Percentiles rank a stretch among this genome's conserved stretches.
Evolutionary conservation across 2,113 vertebrate genomes (phyloP).

Genomic region (Engystomops pustulosus): DNA sequence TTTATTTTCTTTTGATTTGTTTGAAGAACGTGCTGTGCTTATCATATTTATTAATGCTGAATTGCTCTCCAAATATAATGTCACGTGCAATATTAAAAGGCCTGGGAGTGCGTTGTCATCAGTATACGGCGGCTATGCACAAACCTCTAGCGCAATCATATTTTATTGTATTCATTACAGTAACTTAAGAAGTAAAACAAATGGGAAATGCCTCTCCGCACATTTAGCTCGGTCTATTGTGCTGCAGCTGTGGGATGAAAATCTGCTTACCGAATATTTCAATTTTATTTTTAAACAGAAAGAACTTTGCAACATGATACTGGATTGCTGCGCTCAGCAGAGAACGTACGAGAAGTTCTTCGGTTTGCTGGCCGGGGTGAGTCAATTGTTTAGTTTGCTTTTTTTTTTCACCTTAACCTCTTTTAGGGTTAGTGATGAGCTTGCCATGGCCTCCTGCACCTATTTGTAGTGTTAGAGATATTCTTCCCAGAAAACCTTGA

Average conservation of each 20-base stretch:
- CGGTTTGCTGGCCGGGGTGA: conserved; percentile 94
- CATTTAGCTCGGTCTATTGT: conserved; percentile 53
- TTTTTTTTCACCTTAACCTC: conserved; percentile 7
- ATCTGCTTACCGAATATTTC: conserved; percentile 61
- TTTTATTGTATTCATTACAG: conserved; percentile 58
- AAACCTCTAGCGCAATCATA: conserved; percentile 41
- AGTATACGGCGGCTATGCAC: conserved; percentile 26
- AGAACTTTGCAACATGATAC: conserved; percentile 98
- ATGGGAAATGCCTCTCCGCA: conserved; percentile 53
- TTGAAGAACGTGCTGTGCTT: neutral
- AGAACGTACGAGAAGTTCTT: conserved; percentile 99
- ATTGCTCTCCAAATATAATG: conserved; percentile 47
- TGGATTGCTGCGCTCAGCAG: conserved; percentile 98
- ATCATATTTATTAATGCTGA: conserved; percentile 36
- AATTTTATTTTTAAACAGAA: conserved; percentile 78
- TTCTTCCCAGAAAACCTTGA: too few species aligned
- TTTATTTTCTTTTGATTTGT: neutral
- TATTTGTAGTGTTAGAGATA: too few species aligned
- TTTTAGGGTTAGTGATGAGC: too few species aligned
- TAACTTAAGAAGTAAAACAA: conserved; percentile 54
- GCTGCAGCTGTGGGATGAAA: conserved; percentile 56
- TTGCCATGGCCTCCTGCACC: too few species aligned
- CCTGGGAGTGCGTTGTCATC: conserved; percentile 28
- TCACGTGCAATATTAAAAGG: conserved; percentile 53
- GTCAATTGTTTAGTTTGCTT: conserved; percentile 62